Base-by-base conservation (phyloP, 2,797 vertebrate species). In the Oryzias sinensis region DNA sequence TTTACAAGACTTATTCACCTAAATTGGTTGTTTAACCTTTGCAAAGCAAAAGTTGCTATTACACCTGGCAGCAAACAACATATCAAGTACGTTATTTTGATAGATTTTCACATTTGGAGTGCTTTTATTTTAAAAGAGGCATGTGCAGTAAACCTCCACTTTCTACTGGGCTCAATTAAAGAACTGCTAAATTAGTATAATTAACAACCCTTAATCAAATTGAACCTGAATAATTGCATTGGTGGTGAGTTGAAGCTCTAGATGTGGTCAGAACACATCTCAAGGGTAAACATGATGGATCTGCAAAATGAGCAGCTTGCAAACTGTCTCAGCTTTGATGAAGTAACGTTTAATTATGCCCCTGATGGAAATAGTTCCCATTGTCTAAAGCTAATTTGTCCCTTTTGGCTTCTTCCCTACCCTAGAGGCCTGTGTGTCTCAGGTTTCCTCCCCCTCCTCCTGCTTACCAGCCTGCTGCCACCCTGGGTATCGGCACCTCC, bases 261-360 rank as follows among this genome's bases (percentile, higher is more conserved):
- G 9, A 9, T 37, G 11, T 37, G 33, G 33, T 37, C 33, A 37
- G 33, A 74, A 85, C 78, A 91, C 65, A 56, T 91, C 91, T 93
- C 83, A 86, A 91, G 93, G 93, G 92, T 88, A 90, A 95, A 91
- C 77, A 68, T 61, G 92, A 95, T 95, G 94, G 92, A 92, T 94
- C 96, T 95, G 94, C 94, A 93, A 90, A 93, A 93, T 85, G 91
- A 95, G 93, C 94, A 94, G 94, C 94, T 95, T 95, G 94, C 92
- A 93, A 93, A 94, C 93, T 94, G 94, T 91, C 92, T 86, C 89
- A 43, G 78, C 94, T 95, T 95, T 95, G 94, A 96, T 94, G 93
- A 93, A 93, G 93, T 88, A 93, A 91, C 91, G 87, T 94, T 94
- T 95, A 94, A 96, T 96, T 95, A 94, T 91, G 89, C 84, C 89